Conservation (phyloP, 2,113 vertebrate species). For the Oreochromis spilurus region DNA sequence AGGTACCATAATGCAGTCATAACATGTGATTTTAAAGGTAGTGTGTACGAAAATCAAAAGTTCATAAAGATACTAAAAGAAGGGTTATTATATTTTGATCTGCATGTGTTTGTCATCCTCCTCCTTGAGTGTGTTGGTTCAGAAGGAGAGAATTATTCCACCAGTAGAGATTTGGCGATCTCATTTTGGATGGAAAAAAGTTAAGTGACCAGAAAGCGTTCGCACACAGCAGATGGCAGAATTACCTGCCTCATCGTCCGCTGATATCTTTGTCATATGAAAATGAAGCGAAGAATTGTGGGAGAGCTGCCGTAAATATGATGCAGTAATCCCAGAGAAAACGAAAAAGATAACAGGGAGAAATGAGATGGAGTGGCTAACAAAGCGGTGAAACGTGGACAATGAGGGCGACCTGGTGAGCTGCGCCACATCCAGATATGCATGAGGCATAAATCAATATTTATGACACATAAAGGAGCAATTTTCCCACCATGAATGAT, state of each 20-base stretch:
- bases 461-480: slow-evolving; percentile 75
- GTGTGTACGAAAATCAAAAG: neutral
- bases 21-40: neutral
- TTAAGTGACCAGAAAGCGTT: neutral
- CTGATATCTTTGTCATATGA: neutral
- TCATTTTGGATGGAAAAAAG: neutral
- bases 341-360: neutral
- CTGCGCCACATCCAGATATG: slow-evolving; percentile 53
- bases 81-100: neutral
- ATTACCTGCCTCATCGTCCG: neutral
- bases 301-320: slow-evolving; percentile 2
- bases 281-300: slow-evolving; percentile 13
- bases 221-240: neutral
- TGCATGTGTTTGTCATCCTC: neutral
- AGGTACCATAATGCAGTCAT: neutral
- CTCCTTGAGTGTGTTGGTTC: neutral
- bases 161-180: neutral
- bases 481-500: slow-evolving; percentile 73
- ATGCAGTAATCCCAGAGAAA: slow-evolving; percentile 8
- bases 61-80: neutral
- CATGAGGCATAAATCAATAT: slow-evolving; percentile 73
- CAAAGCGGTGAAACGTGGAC: slow-evolving; percentile 37
- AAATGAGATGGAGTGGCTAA: slow-evolving; percentile 18
- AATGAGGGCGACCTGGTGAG: slow-evolving; percentile 15
- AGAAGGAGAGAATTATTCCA: neutral